Percentiles rank a stretch among this genome's conserved stretches.
Evolutionary conservation across 2,113 vertebrate genomes (phyloP).

Genomic region (Trogon surrucura): DNA sequence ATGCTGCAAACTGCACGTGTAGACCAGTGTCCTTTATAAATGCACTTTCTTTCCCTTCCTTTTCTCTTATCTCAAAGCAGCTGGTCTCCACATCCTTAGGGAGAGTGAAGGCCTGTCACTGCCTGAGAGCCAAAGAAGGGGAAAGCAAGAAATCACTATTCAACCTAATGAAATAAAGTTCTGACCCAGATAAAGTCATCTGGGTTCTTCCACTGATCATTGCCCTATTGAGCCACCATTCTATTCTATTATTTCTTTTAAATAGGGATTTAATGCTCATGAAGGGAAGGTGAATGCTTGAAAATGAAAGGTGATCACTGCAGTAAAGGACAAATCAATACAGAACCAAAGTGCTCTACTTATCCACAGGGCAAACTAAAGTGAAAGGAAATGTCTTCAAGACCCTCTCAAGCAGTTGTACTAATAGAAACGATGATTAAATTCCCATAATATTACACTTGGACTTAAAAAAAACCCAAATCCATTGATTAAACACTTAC

Average conservation of each 20-base stretch:
- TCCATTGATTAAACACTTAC: conserved; percentile 65
- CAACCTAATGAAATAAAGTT: conserved; percentile 53
- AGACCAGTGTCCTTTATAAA: conserved; percentile 70
- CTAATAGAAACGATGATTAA: conserved; percentile 64
- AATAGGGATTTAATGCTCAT: conserved; percentile 70
- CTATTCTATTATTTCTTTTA: conserved; percentile 72
- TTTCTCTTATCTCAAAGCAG: conserved; percentile 42
- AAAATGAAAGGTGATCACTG: conserved; percentile 72
- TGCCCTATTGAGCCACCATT: conserved; percentile 65
- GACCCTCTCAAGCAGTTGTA: conserved; percentile 50
- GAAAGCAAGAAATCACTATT: conserved; percentile 20
- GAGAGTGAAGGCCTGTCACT: conserved; percentile 26
- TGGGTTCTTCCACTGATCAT: conserved; percentile 60
- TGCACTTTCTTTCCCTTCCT: conserved; percentile 54
- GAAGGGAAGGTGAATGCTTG: conserved; percentile 62
- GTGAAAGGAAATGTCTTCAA: conserved; percentile 48
- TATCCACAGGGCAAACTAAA: conserved; percentile 61
- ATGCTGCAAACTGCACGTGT: conserved; percentile 42
- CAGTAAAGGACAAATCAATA: conserved; percentile 74
- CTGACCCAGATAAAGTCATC: conserved; percentile 56
- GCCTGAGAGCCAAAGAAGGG: not conserved
- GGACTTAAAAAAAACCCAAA: conserved; percentile 15
- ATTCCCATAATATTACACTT: conserved; percentile 44
- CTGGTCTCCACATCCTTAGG: conserved; percentile 47
- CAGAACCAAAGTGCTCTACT: conserved; percentile 61